Evolutionary conservation across 2,797 vertebrate species (phyloP), one percentile per base, ranked within the genome.

Genomic region (Hybognathus amarus): DNA sequence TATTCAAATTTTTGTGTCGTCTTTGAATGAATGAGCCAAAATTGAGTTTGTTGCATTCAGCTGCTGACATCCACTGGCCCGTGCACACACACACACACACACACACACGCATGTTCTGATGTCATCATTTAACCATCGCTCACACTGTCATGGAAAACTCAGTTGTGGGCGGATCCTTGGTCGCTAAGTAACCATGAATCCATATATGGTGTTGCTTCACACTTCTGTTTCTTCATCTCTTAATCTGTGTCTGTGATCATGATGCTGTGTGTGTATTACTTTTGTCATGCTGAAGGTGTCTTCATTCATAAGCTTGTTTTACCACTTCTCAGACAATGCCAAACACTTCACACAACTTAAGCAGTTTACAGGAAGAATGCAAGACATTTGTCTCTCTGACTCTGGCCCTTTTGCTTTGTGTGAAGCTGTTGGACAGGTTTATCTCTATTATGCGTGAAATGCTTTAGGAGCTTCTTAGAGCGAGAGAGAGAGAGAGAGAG

Each of bases 111-210:
- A 17, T 0, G 56, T 78, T 77, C 78, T 74, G 83, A 92, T 91
- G 91, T 82, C 61, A 87, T 88, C 89, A 89, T 88, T 79, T 89
- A 92, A 89, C 87, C 82, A 85, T 89, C 87, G 88, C 83, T 88
- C 83, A 38, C 42, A 54, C 88, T 89, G 95, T 95, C 93, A 96
- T 96, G 95, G 95, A 96, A 96, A 96, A 94, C 93, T 93, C 79
- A 91, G 92, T 90, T 92, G 94, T 93, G 93, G 93, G 91, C 84
- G 89, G 89, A 90, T 88, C 67, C 83, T 88, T 82, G 20, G 94
- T 96, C 93, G 92, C 95, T 91, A 91, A 84, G 95, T 88, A 85
- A 94, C 92, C 74, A 77, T 52, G 84, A 92, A 93, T 82, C 93
- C 93, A 88, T 92, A 94, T 94, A 94, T 93, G 93, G 94, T 79